phyloP scores from a whole-genome alignment of 2,797 vertebrate genomes.

The Chelon auratus region DNA sequence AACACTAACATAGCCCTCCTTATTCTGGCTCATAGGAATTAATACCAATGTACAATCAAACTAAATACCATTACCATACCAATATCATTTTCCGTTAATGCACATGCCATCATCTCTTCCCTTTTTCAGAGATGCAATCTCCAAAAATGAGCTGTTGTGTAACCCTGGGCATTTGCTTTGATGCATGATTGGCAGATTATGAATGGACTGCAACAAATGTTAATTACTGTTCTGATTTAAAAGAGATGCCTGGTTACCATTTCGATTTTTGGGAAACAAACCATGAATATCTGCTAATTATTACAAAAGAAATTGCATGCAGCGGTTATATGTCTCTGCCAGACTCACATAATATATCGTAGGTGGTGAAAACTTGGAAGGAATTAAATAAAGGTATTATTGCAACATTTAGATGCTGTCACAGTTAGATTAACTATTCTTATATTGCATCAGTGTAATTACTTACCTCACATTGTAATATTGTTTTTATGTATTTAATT shows the following conservation, averaged over 20 bases:
- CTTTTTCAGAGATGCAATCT: constrained; percentile 18
- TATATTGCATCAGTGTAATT: too few relatives aligned
- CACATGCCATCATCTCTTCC: not conserved
- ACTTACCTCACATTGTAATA: not conserved
- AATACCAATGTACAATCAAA: not conserved
- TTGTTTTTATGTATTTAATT: constrained; percentile 11
- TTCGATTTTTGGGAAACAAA: not conserved
- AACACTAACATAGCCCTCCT: not conserved
- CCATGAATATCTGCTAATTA: not conserved
- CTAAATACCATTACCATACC: too few relatives aligned
- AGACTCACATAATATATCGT: too few relatives aligned
- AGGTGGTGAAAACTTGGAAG: too few relatives aligned
- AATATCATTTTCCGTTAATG: too few relatives aligned
- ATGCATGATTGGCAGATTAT: constrained; percentile 25
- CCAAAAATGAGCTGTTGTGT: not conserved
- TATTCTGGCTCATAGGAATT: not conserved
- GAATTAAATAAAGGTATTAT: too few relatives aligned
- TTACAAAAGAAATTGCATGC: too few relatives aligned
- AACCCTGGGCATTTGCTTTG: not conserved
- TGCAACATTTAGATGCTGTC: too few relatives aligned
- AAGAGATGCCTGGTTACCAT: not conserved
- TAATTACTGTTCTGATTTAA: not conserved
- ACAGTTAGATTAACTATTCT: too few relatives aligned
- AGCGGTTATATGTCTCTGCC: too few relatives aligned
- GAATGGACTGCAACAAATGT: constrained; percentile 3